Evolutionary conservation across 2,113 vertebrate species (phyloP), one percentile per base, ranked within the genome.

Genomic region (Benitochromis conjunctus): DNA sequence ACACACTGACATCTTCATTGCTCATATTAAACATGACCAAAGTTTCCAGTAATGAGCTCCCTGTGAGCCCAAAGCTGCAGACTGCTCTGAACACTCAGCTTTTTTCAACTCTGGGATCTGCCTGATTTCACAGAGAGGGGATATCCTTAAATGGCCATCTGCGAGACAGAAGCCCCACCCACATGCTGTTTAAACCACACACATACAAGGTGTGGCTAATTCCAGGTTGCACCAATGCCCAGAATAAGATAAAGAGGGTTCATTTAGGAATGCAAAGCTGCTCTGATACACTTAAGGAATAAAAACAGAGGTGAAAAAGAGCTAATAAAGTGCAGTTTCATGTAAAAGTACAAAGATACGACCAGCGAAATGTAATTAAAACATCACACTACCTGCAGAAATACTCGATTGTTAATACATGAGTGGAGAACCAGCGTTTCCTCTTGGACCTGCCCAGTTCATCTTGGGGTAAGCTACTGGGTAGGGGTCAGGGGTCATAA

Each of bases 381-480:
- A 19, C 19, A 3, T 66, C 62, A 16, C 7, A 18, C 7, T 0
- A 21, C 11, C 62, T 41, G 36, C 62, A 66, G 62, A 66, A 66
- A 66, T 0, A 5, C 34, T 13, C 2, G 19, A 66, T 21, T 21
- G 34, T 38, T 66, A 0, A 66, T 21, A 2, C 11, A 13, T 21
- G 31, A 1, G 38, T 64, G 18, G 5, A 12, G 18, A 1, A 1
- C 0, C 34, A 38, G 6, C 0, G 1, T 66, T 66, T 41, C 12
- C 34, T 66, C 19, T 0, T 5, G 1, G 10, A 66, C 36, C 36
- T 66, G 34, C 36, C 34, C 34, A 7, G 60, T n/a, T 38, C 60
- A 38, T 21, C 11, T 21, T 41, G 62, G 11, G 19, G 19, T 41
- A 8, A 3, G 55, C 19, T 19, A 13, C 0, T n/a, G 19, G 10